These are phyloP conservation scores for Carassius auratus DNA, from an alignment of 2,113 vertebrate species.

Conservation along the genomic window DNA sequence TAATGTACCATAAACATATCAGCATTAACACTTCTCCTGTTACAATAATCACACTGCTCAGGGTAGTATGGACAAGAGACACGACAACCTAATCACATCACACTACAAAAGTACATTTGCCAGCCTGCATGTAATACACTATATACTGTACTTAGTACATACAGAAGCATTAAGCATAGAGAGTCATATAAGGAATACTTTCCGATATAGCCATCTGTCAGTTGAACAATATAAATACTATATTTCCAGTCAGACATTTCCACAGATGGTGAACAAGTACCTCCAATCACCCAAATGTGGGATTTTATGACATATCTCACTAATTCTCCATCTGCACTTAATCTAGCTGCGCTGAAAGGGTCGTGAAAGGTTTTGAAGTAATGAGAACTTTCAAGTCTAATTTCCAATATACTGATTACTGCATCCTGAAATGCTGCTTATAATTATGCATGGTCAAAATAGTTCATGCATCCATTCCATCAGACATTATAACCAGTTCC, in stretches of 20 bases:
- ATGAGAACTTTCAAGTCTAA: conserved; percentile 5
- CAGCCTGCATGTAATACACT: background rate
- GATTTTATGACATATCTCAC: conserved; percentile 28
- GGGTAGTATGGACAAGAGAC: conserved; percentile 32
- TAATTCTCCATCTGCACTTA: conserved; percentile 49
- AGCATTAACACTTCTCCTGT: background rate
- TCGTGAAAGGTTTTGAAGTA: conserved; percentile 3
- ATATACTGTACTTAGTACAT: background rate
- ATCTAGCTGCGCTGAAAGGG: conserved; percentile 16
- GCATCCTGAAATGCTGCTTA: background rate
- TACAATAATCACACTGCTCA: conserved; percentile 13
- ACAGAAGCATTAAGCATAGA: background rate
- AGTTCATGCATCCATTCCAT: background rate
- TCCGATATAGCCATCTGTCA: conserved; percentile 43
- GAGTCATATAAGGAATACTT: conserved; percentile 15
- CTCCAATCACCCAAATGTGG: conserved; percentile 36
- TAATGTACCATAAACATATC: background rate
- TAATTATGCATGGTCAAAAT: background rate
- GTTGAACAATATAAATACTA: conserved; percentile 33
- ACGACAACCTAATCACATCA: conserved; percentile 47
- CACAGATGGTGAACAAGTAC: conserved; percentile 50
- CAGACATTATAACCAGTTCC: background rate
- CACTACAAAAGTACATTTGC: conserved; percentile 59
- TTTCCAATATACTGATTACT: background rate
- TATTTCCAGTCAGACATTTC: conserved; percentile 51